Conservation (phyloP, 1,140 invertebrate genomes). For the Propsilocerus akamusi region DNA sequence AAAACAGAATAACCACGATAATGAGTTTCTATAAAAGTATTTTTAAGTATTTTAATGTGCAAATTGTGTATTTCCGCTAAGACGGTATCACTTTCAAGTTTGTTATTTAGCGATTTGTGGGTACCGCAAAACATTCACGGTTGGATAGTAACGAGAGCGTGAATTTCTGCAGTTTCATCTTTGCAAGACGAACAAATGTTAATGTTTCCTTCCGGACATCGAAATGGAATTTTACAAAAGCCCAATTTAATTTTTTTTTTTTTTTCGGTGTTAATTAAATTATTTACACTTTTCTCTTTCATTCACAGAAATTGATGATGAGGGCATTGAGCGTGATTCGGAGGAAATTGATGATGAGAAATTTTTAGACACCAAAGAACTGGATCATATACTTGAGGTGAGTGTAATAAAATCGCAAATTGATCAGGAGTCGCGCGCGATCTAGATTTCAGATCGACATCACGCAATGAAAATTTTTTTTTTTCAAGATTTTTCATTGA, state of each 20-base stretch:
- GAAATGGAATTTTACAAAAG: background rate
- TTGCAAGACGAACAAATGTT: too few relatives aligned
- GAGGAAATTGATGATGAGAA: slow-evolving; percentile 43
- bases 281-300: background rate
- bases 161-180: too few relatives aligned
- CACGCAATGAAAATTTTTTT: too few relatives aligned
- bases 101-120: too few relatives aligned
- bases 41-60: too few relatives aligned
- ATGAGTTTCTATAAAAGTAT: background rate
- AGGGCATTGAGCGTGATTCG: slow-evolving; percentile 77
- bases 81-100: background rate
- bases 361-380: slow-evolving; percentile 22
- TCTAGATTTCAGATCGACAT: too few relatives aligned
- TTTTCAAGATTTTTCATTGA: too few relatives aligned
- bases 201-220: background rate
- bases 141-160: too few relatives aligned
- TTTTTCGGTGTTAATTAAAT: background rate
- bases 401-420: too few relatives aligned
- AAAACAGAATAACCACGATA: too few relatives aligned
- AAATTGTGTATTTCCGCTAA: background rate
- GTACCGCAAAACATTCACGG: too few relatives aligned
- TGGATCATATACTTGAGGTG: slow-evolving; percentile 24
- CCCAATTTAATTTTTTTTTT: background rate
- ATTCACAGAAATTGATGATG: slow-evolving; percentile 56
- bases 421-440: too few relatives aligned